Evolutionary conservation across 2,888 invertebrate genomes (phyloP).

Genomic region (Oscheius onirici): DNA sequence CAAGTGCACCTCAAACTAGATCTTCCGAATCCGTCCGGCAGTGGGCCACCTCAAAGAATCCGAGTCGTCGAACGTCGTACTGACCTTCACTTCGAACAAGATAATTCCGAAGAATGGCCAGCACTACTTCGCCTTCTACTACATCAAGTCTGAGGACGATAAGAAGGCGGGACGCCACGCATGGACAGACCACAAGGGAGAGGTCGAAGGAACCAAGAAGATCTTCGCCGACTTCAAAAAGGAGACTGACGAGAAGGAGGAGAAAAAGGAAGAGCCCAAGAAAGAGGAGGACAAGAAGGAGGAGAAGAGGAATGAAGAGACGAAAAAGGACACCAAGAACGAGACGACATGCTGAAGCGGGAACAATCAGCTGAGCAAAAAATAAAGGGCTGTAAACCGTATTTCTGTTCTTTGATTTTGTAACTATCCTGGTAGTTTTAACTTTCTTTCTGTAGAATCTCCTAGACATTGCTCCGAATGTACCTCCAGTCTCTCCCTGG

Average conservation of each 20-base stretch:
- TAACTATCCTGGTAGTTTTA: too few relatives aligned
- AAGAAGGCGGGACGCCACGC: conserved; percentile 37
- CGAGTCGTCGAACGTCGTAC: conserved; percentile 28
- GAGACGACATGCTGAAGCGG: background rate
- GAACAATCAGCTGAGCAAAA: too few relatives aligned
- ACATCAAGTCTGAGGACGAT: conserved; percentile 19
- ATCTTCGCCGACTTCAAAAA: conserved; percentile 53
- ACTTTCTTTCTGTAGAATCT: too few relatives aligned
- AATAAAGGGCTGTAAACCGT: too few relatives aligned
- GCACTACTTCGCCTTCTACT: conserved; percentile 65
- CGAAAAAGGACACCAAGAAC: background rate
- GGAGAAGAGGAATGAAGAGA: conserved; percentile 8
- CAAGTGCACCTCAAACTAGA: conserved; percentile 63
- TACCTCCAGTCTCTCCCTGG: too few relatives aligned
- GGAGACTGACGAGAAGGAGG: conserved; percentile 27
- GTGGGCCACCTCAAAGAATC: conserved; percentile 45
- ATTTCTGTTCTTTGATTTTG: too few relatives aligned
- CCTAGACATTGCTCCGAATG: too few relatives aligned
- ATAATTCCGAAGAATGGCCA: conserved; percentile 56
- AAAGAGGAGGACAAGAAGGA: conserved; percentile 18
- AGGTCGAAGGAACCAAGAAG: conserved; percentile 48
- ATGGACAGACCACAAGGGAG: conserved; percentile 53
- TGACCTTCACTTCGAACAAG: conserved; percentile 53
- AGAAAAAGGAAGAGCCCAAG: conserved; percentile 9
- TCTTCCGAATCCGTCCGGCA: conserved; percentile 62